phyloP scores from a whole-genome alignment of 2,113 vertebrate genomes.

The Lethenteron reissneri region DNA sequence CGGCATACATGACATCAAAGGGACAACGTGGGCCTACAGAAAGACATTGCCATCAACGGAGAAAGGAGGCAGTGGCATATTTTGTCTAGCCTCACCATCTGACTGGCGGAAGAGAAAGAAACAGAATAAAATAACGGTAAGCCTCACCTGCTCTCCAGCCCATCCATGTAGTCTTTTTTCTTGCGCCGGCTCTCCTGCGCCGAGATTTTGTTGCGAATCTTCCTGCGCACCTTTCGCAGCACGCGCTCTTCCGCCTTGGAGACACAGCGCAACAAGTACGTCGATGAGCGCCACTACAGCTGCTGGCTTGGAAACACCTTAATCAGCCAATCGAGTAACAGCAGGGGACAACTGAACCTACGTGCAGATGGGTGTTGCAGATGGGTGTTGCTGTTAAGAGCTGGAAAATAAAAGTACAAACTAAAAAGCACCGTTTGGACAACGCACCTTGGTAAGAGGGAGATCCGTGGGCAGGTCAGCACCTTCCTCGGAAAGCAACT shows the following conservation, averaged over 20 bases:
- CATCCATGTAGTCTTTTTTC: conserved; percentile 56
- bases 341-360: not conserved
- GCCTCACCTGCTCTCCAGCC: conserved; percentile 51
- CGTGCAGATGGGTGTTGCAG: not conserved
- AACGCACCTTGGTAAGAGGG: conserved; percentile 52
- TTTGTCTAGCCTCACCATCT: no score
- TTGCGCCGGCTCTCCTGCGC: conserved; percentile 57
- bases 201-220: conserved; percentile 66
- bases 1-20: no score
- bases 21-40: no score
- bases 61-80: no score
- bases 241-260: conserved; percentile 45
- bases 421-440: not conserved
- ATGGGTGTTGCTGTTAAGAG: not conserved
- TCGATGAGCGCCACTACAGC: not conserved
- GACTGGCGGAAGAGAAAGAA: no score
- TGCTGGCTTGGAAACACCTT: not conserved
- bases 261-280: fast-evolving
- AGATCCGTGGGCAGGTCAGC: conserved; percentile 29
- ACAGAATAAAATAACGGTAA: no score
- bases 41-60: no score
- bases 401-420: fast-evolving
- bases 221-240: conserved; percentile 47
- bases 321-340: not conserved
- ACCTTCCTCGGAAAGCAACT: conserved; percentile 49